phyloP scores from a whole-genome alignment of 2,113 vertebrate species.

The Sitta europaea region DNA sequence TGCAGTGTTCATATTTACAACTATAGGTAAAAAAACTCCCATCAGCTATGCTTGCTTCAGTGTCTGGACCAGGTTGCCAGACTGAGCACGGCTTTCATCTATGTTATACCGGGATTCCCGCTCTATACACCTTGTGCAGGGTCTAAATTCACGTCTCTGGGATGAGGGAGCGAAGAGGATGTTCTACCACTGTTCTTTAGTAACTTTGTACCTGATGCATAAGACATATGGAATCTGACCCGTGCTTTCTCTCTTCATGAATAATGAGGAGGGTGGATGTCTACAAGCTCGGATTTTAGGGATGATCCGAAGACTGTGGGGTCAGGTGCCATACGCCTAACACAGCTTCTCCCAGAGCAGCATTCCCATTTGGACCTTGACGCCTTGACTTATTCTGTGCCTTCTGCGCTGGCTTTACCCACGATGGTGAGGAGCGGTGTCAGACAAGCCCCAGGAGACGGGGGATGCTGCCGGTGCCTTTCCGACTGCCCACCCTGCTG shows the following conservation, averaged over 20 bases:
- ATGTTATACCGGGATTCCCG: fast-evolving
- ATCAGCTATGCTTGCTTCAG: background rate
- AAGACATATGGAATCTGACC: background rate
- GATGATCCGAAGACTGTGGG: background rate
- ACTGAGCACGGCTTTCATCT: background rate
- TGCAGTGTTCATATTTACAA: background rate
- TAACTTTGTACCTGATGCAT: background rate
- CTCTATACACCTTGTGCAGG: background rate
- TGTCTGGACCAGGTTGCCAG: background rate
- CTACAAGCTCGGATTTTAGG: background rate
- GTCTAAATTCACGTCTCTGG: background rate
- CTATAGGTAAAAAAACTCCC: background rate
- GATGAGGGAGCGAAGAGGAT: background rate
- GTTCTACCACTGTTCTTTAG: background rate
- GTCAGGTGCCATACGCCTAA: background rate
- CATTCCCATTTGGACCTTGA: background rate
- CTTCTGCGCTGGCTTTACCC: background rate
- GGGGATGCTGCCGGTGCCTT: background rate
- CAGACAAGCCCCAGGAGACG: background rate
- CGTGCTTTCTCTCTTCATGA: background rate
- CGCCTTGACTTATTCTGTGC: background rate
- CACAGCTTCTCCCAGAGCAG: background rate
- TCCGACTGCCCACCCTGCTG: background rate
- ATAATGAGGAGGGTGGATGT: background rate
- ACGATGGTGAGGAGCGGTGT: background rate